phyloP scores from a whole-genome alignment of 2,113 vertebrate genomes.

The Brachyhypopomus occidentalis region DNA sequence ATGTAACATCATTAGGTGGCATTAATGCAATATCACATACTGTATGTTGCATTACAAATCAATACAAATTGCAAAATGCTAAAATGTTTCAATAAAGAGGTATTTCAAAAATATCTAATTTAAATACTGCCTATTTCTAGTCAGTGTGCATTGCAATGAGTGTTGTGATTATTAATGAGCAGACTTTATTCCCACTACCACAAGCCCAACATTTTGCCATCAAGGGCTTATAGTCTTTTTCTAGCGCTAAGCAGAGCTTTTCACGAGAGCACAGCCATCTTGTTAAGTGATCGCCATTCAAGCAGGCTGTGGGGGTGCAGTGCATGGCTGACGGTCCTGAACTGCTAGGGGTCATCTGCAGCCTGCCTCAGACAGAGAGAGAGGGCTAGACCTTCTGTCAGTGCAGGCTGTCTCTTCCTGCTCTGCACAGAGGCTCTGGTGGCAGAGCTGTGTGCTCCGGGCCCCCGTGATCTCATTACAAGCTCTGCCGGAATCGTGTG shows the following conservation, averaged over 20 bases:
- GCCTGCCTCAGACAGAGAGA: neutral
- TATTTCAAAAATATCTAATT: too few relatives aligned
- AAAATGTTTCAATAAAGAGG: too few relatives aligned
- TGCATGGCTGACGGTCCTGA: neutral
- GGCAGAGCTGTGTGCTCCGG: neutral
- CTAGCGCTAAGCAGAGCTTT: too few relatives aligned
- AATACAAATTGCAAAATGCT: too few relatives aligned
- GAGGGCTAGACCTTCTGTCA: neutral
- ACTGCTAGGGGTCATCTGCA: neutral
- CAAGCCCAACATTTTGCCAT: neutral
- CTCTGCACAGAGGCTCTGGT: slow-evolving; percentile 6
- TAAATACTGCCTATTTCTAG: neutral
- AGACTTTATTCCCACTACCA: neutral
- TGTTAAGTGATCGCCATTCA: neutral
- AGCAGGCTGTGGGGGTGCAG: neutral
- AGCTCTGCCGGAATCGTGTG: neutral
- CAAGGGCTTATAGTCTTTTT: neutral
- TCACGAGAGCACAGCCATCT: neutral
- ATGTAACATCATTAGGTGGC: too few relatives aligned
- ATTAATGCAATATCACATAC: too few relatives aligned
- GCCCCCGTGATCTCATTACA: slow-evolving; percentile 16
- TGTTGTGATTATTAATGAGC: slow-evolving; percentile 15
- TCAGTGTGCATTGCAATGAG: neutral
- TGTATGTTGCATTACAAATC: too few relatives aligned
- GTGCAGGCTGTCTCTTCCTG: neutral